A percentile compares a stretch with the other conserved stretches of the same genome.
Evolutionary conservation across 2,888 invertebrate species (phyloP).

Genomic region (Thelaira solivaga): DNA sequence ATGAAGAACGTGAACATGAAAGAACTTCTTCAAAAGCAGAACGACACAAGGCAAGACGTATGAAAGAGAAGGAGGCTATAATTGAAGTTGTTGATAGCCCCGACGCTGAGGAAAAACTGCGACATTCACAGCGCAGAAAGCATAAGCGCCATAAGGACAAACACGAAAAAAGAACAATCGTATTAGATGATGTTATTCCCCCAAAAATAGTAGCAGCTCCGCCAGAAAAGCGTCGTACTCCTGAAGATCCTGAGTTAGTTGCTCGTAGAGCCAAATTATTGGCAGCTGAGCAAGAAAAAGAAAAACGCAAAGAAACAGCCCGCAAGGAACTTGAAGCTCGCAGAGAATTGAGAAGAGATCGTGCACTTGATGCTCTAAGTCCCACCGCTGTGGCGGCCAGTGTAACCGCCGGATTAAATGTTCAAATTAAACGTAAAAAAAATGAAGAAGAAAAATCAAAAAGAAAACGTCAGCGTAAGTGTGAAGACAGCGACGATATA

Average conservation of each 20-base stretch:
- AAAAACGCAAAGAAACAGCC: conserved; percentile 86
- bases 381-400: conserved; percentile 73
- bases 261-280: conserved; percentile 83
- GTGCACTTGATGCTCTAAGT: conserved; percentile 69
- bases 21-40: conserved; percentile 58
- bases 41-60: conserved; percentile 67
- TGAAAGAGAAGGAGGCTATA: conserved; percentile 67
- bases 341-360: conserved; percentile 76
- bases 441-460: conserved; percentile 65
- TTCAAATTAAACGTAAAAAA: conserved; percentile 68
- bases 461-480: conserved; percentile 65
- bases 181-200: not conserved
- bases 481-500: conserved; percentile 54
- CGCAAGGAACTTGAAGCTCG: conserved; percentile 86
- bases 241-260: conserved; percentile 78
- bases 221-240: conserved; percentile 64
- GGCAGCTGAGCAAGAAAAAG: conserved; percentile 87
- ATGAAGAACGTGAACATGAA: conserved; percentile 68
- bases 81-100: conserved; percentile 78
- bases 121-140: conserved; percentile 63
- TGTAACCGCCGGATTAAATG: conserved; percentile 72
- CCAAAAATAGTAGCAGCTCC: conserved; percentile 1
- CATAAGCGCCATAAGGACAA: conserved; percentile 71
- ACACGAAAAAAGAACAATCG: conserved; percentile 59
- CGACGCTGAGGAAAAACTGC: conserved; percentile 70